Percentiles rank a stretch among this genome's conserved stretches.
Conservation (phyloP, 2,888 invertebrate species). For the Masnerella sp. region DNA sequence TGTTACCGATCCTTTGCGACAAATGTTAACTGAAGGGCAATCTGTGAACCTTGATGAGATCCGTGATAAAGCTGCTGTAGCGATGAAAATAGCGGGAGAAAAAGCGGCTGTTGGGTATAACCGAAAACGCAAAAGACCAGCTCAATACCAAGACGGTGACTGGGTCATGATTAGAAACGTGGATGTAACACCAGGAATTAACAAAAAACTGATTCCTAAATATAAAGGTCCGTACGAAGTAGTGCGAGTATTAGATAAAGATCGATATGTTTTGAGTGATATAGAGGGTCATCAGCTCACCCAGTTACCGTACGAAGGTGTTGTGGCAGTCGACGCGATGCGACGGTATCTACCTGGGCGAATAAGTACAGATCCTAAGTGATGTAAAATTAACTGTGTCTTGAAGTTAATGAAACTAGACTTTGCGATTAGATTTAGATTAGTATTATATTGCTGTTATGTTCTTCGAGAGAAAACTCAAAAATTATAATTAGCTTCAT, state of each 20-base stretch:
- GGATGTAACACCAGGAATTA: no score
- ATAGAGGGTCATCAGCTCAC: constrained; percentile 36
- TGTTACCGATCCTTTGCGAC: not conserved
- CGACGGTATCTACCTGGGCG: no score
- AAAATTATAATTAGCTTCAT: no score
- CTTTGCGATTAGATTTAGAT: no score
- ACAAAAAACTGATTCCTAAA: constrained; percentile 26
- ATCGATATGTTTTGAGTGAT: constrained; percentile 41
- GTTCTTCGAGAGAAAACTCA: no score
- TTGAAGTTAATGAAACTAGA: no score
- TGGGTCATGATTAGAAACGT: no score
- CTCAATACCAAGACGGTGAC: no score
- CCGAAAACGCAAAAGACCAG: constrained; percentile 58
- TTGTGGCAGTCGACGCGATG: constrained; percentile 5
- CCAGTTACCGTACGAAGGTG: constrained; percentile 20
- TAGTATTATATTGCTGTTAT: no score
- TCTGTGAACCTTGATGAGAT: constrained; percentile 42
- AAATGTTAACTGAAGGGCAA: not conserved
- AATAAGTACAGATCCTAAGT: no score
- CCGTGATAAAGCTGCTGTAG: no score
- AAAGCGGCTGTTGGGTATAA: constrained; percentile 62
- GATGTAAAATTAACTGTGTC: no score
- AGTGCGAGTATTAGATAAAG: constrained; percentile 33
- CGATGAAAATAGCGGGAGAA: constrained; percentile 21
- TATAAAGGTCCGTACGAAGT: constrained; percentile 56